Conservation (phyloP, 2,797 vertebrate species). For the Phoeniculus purpureus region DNA sequence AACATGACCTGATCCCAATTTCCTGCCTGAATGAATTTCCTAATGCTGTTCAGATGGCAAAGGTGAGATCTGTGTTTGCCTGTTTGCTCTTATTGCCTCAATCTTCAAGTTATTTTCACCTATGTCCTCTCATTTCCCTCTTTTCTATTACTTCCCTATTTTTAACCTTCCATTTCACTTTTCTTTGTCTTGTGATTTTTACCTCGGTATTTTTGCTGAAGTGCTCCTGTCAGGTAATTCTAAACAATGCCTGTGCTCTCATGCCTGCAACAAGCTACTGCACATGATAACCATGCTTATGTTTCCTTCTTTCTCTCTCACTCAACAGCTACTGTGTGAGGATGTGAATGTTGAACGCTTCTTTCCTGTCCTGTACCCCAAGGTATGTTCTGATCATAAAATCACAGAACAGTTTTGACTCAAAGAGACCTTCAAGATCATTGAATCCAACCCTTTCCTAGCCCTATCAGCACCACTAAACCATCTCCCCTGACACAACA, state of each 20-base stretch:
- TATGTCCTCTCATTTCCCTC: background rate
- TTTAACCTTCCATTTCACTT: background rate
- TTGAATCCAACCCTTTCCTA: too few species aligned
- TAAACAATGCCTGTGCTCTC: background rate
- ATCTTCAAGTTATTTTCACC: background rate
- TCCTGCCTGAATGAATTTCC: constrained; percentile 87
- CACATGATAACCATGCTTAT: background rate
- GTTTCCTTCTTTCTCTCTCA: constrained; percentile 12
- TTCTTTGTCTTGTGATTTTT: constrained; percentile 3
- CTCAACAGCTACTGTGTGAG: constrained; percentile 86
- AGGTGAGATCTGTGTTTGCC: constrained; percentile 75
- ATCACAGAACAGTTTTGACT: too few species aligned
- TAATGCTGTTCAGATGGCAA: constrained; percentile 88
- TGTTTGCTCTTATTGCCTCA: background rate
- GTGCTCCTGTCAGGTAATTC: background rate
- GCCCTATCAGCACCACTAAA: too few species aligned
- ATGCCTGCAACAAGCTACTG: background rate
- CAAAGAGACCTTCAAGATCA: too few species aligned
- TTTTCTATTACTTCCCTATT: background rate
- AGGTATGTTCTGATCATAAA: constrained; percentile 75
- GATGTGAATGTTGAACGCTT: constrained; percentile 92
- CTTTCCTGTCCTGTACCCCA: constrained; percentile 91
- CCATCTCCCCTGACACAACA: too few species aligned
- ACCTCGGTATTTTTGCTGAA: background rate
- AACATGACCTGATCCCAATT: constrained; percentile 85